Evolutionary conservation across 2,888 invertebrate species (phyloP).

Genomic region (Nomada ferruginata): DNA sequence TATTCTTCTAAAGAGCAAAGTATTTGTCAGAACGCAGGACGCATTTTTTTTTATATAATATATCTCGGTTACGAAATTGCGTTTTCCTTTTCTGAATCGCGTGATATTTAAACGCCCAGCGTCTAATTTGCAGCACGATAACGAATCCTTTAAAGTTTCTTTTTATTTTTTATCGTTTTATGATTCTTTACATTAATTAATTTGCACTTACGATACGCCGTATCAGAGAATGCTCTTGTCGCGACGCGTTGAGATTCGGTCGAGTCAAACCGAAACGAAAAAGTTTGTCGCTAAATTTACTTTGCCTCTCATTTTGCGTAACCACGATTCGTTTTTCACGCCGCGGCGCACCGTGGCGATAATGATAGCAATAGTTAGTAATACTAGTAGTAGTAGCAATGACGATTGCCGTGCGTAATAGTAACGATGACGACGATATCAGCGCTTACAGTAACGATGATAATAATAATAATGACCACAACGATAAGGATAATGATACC

Average conservation of each 20-base stretch:
- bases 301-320: neutral
- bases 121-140: neutral
- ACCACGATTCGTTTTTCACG: neutral
- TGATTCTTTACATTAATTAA: constrained; percentile 16
- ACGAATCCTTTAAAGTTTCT: constrained; percentile 4
- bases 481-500: constrained; percentile 8
- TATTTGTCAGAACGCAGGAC: constrained; percentile 1
- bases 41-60: neutral
- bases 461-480: constrained; percentile 39
- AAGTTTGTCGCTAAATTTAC: neutral
- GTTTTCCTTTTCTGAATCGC: neutral
- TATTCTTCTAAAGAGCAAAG: neutral
- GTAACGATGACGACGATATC: constrained; percentile 41
- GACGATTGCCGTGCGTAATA: constrained; percentile 32
- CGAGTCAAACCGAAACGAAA: constrained; percentile 15
- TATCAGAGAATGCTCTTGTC: too few species aligned
- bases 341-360: constrained; percentile 4
- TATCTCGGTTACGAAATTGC: neutral
- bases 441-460: constrained; percentile 44
- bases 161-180: neutral
- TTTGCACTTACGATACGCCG: too few species aligned
- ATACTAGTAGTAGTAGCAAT: constrained; percentile 48
- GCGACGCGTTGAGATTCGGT: too few species aligned
- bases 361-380: constrained; percentile 39
- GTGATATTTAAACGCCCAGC: neutral